Evolutionary conservation across 2,888 invertebrate species (phyloP).

Genomic region (Archips crataeganus): DNA sequence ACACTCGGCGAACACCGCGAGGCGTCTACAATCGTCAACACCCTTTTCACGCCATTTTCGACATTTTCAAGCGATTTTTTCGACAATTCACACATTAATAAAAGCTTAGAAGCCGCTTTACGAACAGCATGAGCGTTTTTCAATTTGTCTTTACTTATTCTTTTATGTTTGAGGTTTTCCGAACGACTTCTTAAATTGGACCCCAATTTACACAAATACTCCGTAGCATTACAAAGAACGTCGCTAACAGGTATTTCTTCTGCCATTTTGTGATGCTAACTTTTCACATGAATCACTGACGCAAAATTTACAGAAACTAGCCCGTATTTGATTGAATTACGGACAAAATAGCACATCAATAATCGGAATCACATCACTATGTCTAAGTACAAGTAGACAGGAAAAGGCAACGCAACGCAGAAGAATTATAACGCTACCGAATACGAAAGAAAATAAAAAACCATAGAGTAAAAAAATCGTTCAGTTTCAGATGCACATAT

Average conservation of each 20-base stretch:
- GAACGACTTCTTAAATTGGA: constrained; percentile 73
- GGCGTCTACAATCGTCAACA: constrained; percentile 60
- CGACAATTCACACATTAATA: constrained; percentile 78
- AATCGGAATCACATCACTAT: constrained; percentile 32
- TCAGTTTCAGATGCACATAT: constrained; percentile 29
- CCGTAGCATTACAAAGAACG: constrained; percentile 76
- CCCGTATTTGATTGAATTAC: constrained; percentile 18
- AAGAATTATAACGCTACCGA: constrained; percentile 46
- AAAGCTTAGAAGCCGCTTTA: constrained; percentile 75
- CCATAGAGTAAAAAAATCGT: constrained; percentile 70
- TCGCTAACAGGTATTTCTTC: constrained; percentile 71
- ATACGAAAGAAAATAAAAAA: constrained; percentile 61
- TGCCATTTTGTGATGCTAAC: constrained; percentile 64
- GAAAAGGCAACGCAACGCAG: constrained; percentile 42
- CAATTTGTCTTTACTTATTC: constrained; percentile 69
- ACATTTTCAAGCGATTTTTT: constrained; percentile 80
- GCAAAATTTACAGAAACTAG: constrained; percentile 9
- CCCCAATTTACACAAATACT: constrained; percentile 79
- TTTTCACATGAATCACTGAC: constrained; percentile 34
- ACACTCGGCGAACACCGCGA: constrained; percentile 53
- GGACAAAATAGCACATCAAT: constrained; percentile 30
- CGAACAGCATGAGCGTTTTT: constrained; percentile 73
- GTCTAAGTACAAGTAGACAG: constrained; percentile 10
- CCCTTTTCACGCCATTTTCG: constrained; percentile 69
- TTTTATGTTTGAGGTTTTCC: constrained; percentile 70